These are phyloP conservation scores for Catagonus wagneri DNA, from an alignment of 2,113 vertebrate species.

Conservation along the genomic window DNA sequence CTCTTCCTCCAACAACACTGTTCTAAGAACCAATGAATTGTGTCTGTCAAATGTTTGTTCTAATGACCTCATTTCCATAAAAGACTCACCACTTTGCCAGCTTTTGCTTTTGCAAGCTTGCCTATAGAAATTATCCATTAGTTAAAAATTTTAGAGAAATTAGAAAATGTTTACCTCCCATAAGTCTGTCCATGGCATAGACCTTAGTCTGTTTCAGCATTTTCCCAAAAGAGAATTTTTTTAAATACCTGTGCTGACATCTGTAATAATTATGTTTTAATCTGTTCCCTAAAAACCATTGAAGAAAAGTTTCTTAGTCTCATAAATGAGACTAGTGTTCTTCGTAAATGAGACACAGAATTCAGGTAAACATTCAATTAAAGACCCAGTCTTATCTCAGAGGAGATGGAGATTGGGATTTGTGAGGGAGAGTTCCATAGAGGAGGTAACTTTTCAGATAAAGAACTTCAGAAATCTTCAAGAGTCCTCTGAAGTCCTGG, in stretches of 20 bases:
- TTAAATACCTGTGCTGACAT: background rate
- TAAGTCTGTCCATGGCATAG: constrained; percentile 7
- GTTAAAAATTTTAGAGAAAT: constrained; percentile 65
- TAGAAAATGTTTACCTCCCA: constrained; percentile 31
- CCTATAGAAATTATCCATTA: constrained; percentile 64
- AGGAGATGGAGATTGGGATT: background rate
- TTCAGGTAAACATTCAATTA: background rate
- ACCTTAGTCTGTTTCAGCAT: constrained; percentile 41
- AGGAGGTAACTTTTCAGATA: background rate
- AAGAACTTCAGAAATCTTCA: background rate
- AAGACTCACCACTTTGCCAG: constrained; percentile 46
- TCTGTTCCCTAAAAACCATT: background rate
- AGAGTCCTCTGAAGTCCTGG: background rate
- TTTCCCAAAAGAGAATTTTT: background rate
- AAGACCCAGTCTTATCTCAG: background rate
- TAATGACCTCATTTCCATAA: constrained; percentile 72
- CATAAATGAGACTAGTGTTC: background rate
- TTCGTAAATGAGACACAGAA: background rate
- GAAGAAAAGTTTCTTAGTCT: constrained; percentile 27
- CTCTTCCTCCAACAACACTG: background rate
- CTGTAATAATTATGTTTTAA: constrained; percentile 12
- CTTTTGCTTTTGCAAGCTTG: constrained; percentile 50
- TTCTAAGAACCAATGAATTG: constrained; percentile 66
- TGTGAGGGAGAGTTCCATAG: background rate
- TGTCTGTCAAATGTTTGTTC: constrained; percentile 65